Percentiles rank a stretch among this genome's conserved stretches.
Evolutionary conservation across 2,797 vertebrate genomes (phyloP).

Genomic region (Ara ararauna): DNA sequence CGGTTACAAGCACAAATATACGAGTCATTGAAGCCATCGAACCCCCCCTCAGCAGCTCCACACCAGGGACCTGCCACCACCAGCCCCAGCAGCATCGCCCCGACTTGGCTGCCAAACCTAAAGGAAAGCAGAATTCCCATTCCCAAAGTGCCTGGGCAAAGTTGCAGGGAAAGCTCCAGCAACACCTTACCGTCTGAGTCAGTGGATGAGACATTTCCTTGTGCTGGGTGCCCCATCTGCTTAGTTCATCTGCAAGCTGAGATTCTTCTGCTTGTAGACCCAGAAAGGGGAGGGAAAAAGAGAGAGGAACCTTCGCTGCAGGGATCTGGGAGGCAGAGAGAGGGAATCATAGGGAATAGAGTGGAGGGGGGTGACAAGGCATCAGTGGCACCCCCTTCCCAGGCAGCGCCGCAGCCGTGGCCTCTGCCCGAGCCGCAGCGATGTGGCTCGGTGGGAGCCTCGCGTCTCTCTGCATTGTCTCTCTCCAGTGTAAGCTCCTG

Average conservation of each 20-base stretch:
- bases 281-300: neutral
- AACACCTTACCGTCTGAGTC: conserved; percentile 64
- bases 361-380: neutral
- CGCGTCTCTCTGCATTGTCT: conserved; percentile 29
- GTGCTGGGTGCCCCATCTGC: conserved; percentile 64
- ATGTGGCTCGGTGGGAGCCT: conserved; percentile 1
- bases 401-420: neutral
- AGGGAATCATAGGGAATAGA: neutral
- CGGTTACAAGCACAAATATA: neutral
- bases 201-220: conserved; percentile 67
- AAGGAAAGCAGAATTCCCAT: neutral
- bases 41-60: neutral
- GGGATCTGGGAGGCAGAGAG: neutral
- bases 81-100: neutral
- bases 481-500: conserved; percentile 23
- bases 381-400: neutral
- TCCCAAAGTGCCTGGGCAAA: conserved; percentile 22
- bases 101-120: neutral
- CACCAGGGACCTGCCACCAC: neutral
- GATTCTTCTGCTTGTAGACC: conserved; percentile 38
- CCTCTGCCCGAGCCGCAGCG: neutral
- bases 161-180: neutral
- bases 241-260: conserved; percentile 40
- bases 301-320: neutral
- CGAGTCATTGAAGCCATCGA: neutral